Base-by-base conservation (phyloP, 2,113 vertebrate species). In the Nibea coibor region DNA sequence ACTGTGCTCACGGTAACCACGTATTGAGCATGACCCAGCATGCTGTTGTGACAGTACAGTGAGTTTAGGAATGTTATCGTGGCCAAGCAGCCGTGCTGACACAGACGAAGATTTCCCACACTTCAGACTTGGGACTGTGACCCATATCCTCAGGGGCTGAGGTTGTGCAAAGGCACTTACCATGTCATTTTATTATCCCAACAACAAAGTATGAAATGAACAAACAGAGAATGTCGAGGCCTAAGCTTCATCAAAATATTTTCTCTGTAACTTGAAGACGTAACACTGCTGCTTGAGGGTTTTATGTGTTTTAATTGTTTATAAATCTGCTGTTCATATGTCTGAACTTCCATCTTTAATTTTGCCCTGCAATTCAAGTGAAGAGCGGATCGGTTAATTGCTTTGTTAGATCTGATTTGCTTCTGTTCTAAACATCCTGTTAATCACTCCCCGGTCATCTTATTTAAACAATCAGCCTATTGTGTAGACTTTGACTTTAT, bases 391-490 rank as follows among this genome's bases (percentile, higher is more conserved):
- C 76, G 35, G 47, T 59, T 79, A 54, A 68, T 35, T 57, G 26
- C 51, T 73, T 62, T 68, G 53, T 71, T 62, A 20, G 64, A 16
- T 72, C 62, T 66, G 22, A 3, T 53, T 77, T 64, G 51, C 22
- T 24, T 42, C 17, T 24, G 17, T 73, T 69, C 14, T n/a, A 42
- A 75, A 72, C 81, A 82, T 76, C 80, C 72, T 57, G 74, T 87
- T 87, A 81, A 84, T 81, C 73, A 50, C 51, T 75, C 62, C 48
- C 19, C 1, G 59, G 53, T 80, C 71, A 82, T 86, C 79, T 83
- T 51, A 70, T 81, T 84, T 81, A 87, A 85, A 85, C 83, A 84
- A 64, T 83, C 65, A 58, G 72, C 51, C 80, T 74, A 66, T 85
- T 90, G 88, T 89, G 59, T 39, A 20, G 59, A 76, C 78, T 80